Evolutionary conservation across 2,888 invertebrate species (phyloP).

Genomic region (Dicyrtoma fusca): DNA sequence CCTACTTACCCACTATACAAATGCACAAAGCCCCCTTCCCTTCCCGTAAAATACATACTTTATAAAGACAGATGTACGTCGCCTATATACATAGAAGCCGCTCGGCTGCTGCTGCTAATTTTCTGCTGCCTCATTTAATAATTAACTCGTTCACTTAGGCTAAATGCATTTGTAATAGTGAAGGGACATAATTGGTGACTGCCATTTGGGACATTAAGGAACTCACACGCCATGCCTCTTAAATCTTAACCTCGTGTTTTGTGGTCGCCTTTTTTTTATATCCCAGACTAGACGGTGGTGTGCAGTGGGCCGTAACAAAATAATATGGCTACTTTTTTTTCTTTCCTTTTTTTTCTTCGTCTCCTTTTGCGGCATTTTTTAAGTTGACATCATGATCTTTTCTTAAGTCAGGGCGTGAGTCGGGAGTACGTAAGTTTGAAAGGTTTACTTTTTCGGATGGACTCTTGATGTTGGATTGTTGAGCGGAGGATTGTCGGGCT

Average conservation of each 20-base stretch:
- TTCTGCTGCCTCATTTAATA: constrained; percentile 41
- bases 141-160: constrained; percentile 44
- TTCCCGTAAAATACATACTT: not conserved
- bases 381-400: not conserved
- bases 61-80: not conserved
- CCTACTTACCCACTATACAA: not conserved
- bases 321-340: not conserved
- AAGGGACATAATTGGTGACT: constrained; percentile 19
- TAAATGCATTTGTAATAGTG: constrained; percentile 36
- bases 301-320: not conserved
- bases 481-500: too few species aligned
- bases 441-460: too few species aligned
- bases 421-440: too few species aligned
- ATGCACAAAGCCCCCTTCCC: not conserved
- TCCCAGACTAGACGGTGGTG: not conserved
- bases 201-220: constrained; percentile 23
- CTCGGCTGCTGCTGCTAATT: constrained; percentile 23
- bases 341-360: not conserved
- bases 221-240: constrained; percentile 3
- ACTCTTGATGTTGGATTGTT: too few species aligned
- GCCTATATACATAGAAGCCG: not conserved
- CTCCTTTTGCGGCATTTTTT: not conserved
- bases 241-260: not conserved
- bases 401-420: too few species aligned
- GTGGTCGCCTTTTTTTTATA: not conserved